Conservation (phyloP, 2,888 invertebrate species). For the Smittia sp. region DNA sequence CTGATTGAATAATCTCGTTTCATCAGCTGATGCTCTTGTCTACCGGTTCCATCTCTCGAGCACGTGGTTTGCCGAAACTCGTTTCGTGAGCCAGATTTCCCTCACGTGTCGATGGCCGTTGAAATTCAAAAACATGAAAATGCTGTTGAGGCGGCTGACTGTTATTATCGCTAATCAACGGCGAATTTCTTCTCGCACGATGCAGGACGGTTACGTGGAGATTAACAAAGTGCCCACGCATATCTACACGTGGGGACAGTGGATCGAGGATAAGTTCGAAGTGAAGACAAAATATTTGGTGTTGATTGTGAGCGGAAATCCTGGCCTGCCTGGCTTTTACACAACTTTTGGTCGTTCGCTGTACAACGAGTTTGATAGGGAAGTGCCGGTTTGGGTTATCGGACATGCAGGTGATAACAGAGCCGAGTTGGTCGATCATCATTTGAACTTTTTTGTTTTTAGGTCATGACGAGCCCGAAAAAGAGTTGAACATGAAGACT, state of each 20-base stretch:
- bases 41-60: too few species aligned
- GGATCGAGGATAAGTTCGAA: slow-evolving; percentile 62
- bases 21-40: too few species aligned
- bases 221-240: slow-evolving; percentile 70
- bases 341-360: slow-evolving; percentile 67
- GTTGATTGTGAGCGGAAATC: slow-evolving; percentile 81
- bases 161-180: background rate
- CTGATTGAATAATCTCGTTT: too few species aligned
- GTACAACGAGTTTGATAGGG: slow-evolving; percentile 58
- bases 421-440: background rate
- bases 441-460: slow-evolving; percentile 14
- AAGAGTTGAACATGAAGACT: slow-evolving; percentile 53
- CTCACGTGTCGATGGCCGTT: too few species aligned
- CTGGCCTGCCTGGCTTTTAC: slow-evolving; percentile 81
- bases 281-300: slow-evolving; percentile 62
- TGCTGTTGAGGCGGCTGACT: background rate
- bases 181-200: slow-evolving; percentile 43
- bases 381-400: slow-evolving; percentile 75
- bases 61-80: too few species aligned
- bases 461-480: slow-evolving; percentile 72
- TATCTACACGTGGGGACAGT: slow-evolving; percentile 68
- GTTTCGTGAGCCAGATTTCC: too few species aligned
- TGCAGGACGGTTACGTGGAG: slow-evolving; percentile 52
- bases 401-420: slow-evolving; percentile 54
- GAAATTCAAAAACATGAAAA: too few species aligned